Conservation (phyloP, 2,888 invertebrate genomes). For the Tribolium freemani region DNA sequence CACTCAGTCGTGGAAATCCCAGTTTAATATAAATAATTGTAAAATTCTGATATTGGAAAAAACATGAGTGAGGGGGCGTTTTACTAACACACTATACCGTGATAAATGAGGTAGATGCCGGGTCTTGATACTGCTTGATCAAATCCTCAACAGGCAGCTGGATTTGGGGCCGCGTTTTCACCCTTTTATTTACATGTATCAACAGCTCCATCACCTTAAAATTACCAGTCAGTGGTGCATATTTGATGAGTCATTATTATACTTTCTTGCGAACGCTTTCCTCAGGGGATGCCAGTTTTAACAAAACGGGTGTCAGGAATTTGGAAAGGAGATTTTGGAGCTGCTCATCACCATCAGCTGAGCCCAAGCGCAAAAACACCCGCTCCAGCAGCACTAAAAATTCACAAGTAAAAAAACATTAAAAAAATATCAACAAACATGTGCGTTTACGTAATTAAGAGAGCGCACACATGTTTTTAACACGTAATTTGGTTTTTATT, state of each 20-base stretch:
- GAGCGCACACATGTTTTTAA: not conserved
- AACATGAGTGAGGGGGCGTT: not conserved
- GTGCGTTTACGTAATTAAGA: not conserved
- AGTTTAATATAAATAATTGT: constrained; percentile 93
- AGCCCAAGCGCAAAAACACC: constrained; percentile 89
- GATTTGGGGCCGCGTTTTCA: constrained; percentile 87
- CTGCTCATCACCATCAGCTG: constrained; percentile 91
- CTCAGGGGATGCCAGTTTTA: constrained; percentile 90
- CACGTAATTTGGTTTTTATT: constrained; percentile 4
- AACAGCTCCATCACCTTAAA: constrained; percentile 90
- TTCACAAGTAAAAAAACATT: not conserved
- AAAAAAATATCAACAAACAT: not conserved
- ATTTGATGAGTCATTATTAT: constrained; percentile 27
- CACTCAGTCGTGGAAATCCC: constrained; percentile 87
- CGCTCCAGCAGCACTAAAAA: constrained; percentile 86
- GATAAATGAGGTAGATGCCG: constrained; percentile 82
- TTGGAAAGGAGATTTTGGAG: constrained; percentile 84
- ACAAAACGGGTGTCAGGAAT: constrained; percentile 88
- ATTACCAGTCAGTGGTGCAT: not conserved
- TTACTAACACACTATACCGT: constrained; percentile 70
- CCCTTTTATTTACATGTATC: constrained; percentile 90
- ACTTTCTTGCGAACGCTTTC: constrained; percentile 80
- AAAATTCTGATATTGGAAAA: constrained; percentile 79
- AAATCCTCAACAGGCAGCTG: constrained; percentile 90
- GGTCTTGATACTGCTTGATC: constrained; percentile 84